Evolutionary conservation across 2,113 vertebrate genomes (phyloP).

Genomic region (Tupaia tana): DNA sequence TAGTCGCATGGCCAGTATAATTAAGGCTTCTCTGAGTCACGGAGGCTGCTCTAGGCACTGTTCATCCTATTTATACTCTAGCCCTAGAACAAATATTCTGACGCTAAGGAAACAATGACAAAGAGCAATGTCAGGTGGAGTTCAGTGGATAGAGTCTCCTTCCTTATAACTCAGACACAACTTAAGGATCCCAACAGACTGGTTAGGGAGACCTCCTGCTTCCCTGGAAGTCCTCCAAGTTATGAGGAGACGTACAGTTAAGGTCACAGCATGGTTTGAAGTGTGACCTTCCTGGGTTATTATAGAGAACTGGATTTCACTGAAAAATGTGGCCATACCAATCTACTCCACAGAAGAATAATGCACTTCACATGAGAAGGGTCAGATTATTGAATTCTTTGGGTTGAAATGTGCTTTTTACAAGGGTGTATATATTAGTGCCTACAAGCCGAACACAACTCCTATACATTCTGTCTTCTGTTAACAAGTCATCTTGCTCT

Average conservation of each 20-base stretch:
- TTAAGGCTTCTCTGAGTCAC: constrained; percentile 78
- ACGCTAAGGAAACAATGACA: constrained; percentile 63
- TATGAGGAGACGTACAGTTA: constrained; percentile 4
- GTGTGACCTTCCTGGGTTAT: constrained; percentile 62
- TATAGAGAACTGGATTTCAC: constrained; percentile 63
- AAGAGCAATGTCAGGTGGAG: constrained; percentile 53
- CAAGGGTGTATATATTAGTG: not conserved
- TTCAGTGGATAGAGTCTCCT: constrained; percentile 49
- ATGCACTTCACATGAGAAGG: constrained; percentile 55
- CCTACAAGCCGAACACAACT: not conserved
- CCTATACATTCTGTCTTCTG: not conserved
- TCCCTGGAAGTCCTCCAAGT: constrained; percentile 15
- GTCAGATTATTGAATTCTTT: constrained; percentile 60
- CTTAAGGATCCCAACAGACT: constrained; percentile 28
- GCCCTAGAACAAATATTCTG: constrained; percentile 54
- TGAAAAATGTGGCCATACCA: constrained; percentile 57
- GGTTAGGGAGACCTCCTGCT: constrained; percentile 2
- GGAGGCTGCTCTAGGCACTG: constrained; percentile 44
- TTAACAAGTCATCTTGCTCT: not conserved
- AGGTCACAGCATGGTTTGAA: constrained; percentile 53
- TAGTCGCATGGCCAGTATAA: constrained; percentile 76
- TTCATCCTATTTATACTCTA: constrained; percentile 77
- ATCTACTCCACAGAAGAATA: constrained; percentile 62
- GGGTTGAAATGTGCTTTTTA: constrained; percentile 53
- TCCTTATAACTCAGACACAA: constrained; percentile 51